These are phyloP conservation scores for Zophobas atratus DNA, from an alignment of 1,140 invertebrate species.

Conservation along the genomic window DNA sequence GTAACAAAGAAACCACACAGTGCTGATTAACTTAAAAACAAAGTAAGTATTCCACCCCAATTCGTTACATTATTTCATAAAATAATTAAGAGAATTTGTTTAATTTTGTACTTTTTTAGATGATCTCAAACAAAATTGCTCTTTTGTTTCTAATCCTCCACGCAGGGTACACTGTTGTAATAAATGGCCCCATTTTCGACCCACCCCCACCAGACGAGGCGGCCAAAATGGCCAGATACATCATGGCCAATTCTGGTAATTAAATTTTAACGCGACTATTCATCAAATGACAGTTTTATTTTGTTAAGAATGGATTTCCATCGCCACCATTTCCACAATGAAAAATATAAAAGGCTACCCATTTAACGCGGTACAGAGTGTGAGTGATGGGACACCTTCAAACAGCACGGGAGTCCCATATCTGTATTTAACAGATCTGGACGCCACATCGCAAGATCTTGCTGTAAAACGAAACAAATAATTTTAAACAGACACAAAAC, in stretches of 20 bases:
- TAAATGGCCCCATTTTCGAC: constrained; percentile 10
- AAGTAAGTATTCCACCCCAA: neutral
- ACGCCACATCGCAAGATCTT: constrained; percentile 82
- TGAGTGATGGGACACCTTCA: constrained; percentile 78
- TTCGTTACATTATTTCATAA: neutral
- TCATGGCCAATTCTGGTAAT: constrained; percentile 68
- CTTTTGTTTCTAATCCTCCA: constrained; percentile 4
- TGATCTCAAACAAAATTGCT: constrained; percentile 10
- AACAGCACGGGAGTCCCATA: constrained; percentile 85
- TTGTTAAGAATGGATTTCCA: constrained; percentile 78
- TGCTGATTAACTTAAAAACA: constrained; percentile 1
- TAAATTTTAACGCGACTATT: neutral
- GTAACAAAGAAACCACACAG: neutral
- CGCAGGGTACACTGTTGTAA: neutral
- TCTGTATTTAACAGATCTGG: constrained; percentile 83
- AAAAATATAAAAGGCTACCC: constrained; percentile 77
- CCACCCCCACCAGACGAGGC: constrained; percentile 56
- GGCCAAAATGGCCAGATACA: constrained; percentile 68
- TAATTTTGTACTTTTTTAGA: neutral
- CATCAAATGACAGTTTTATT: constrained; percentile 50
- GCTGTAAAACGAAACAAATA: constrained; percentile 67
- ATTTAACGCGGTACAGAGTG: constrained; percentile 81
- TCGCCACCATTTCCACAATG: constrained; percentile 81
- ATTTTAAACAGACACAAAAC: neutral
- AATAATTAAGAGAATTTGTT: neutral